A percentile compares a stretch with the other conserved stretches of the same genome.
Conservation (phyloP, 2,797 vertebrate genomes). For the Argentina silus region DNA sequence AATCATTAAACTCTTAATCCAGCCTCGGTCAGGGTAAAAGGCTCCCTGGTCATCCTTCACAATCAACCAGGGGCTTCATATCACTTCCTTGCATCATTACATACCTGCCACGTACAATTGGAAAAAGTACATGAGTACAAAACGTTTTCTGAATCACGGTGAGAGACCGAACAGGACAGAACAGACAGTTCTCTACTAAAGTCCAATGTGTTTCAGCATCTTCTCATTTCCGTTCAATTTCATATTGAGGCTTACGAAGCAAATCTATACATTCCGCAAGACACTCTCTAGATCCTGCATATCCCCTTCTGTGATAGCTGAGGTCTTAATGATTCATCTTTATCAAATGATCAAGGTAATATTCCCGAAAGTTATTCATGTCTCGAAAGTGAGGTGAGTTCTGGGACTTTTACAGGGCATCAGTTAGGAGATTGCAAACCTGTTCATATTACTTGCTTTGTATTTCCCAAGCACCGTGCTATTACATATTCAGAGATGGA, state of each 20-base stretch:
- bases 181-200: constrained; percentile 12
- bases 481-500: constrained; percentile 70
- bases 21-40: constrained; percentile 50
- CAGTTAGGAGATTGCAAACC: constrained; percentile 57
- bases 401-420: constrained; percentile 47
- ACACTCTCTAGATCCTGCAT: neutral
- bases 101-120: constrained; percentile 28
- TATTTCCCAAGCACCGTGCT: constrained; percentile 62
- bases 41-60: constrained; percentile 71
- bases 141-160: constrained; percentile 28
- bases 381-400: constrained; percentile 35
- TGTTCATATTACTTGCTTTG: constrained; percentile 69
- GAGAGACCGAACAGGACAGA: constrained; percentile 12
- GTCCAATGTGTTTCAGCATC: constrained; percentile 36
- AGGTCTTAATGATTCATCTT: neutral
- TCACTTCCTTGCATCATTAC: constrained; percentile 51
- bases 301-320: neutral
- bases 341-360: constrained; percentile 17
- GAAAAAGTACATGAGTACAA: constrained; percentile 44
- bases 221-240: constrained; percentile 48
- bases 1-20: constrained; percentile 84
- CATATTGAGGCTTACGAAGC: constrained; percentile 6
- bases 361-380: constrained; percentile 51
- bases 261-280: neutral
- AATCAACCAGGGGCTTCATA: constrained; percentile 61